Evolutionary conservation across 2,797 vertebrate species (phyloP), one percentile per base, ranked within the genome.

Genomic region (Gadopsis marmoratus): DNA sequence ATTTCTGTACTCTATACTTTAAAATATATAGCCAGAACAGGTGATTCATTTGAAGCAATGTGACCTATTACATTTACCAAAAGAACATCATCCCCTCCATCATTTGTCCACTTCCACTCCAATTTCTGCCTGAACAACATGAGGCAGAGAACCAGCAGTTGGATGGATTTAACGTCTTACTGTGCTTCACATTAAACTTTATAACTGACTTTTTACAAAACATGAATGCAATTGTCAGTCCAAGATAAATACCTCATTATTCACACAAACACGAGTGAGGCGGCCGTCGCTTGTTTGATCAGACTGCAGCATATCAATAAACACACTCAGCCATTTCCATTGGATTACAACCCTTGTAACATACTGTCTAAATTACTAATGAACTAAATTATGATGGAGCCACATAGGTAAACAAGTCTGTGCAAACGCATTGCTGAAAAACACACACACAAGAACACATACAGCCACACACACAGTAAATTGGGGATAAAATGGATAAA

Each of bases 291-390:
- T 78, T 84, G 82, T 91, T 91, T 91, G 85, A 86, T 88, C 86
- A 71, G 77, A 81, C 55, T 45, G 71, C 48, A 73, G 83, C 73
- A 71, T 35, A 58, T 69, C 75, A 79, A 87, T 83, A 89, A 90
- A 91, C 76, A 78, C 51, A 47, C 21, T 66, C 47, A 0, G 62
- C 70, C 45, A 59, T 60, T 78, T 76, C 74, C 69, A 82, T 26
- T 72, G 70, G 79, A 88, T 90, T 68, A 82, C 33, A 78, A 70
- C 59, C 4, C 5, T 41, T 78, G 82, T 74, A 86, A 80, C 58
- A 71, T 73, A 71, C 64, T 37, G 74, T 74, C 79, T 72, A 87
- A 75, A 90, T 78, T 79, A 84, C 85, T 79, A 86, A 90, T 87
- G 59, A 86, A 68, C 50, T 51, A 71, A 85, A 87, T 85, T 71